A percentile compares a stretch with the other conserved stretches of the same genome.
Evolutionary conservation across 2,113 vertebrate species (phyloP).

Genomic region (Chloropsis cyanopogon): DNA sequence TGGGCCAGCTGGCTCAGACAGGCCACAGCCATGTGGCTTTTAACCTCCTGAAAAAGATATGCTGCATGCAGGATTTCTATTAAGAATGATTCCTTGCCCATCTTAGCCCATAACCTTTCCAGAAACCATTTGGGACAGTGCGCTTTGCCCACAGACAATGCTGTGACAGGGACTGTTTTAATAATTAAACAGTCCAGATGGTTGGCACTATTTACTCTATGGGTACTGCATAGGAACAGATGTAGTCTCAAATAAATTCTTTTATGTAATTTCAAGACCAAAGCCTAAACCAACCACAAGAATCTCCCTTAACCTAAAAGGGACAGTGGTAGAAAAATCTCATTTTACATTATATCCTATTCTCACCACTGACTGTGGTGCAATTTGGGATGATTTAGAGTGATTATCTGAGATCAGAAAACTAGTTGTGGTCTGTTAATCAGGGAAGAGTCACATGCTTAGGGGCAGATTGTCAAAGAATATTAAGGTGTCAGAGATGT

Average conservation of each 20-base stretch:
- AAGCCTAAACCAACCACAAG: not conserved
- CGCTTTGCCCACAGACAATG: not conserved
- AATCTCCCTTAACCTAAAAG: not conserved
- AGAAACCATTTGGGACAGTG: not conserved
- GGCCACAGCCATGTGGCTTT: not conserved
- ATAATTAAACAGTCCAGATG: slow-evolving; percentile 28
- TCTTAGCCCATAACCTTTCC: not conserved
- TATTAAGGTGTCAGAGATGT: not conserved
- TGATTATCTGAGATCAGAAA: not conserved
- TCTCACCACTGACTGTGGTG: not conserved
- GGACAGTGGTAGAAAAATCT: not conserved
- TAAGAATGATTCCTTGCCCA: not conserved
- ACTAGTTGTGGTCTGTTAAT: not conserved
- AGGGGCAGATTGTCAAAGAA: not conserved
- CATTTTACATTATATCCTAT: not conserved
- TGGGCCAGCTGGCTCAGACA: not conserved
- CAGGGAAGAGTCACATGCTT: not conserved
- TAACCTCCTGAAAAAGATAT: not conserved
- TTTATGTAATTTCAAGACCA: not conserved
- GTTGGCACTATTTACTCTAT: not conserved
- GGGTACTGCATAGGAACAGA: not conserved
- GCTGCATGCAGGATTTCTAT: not conserved
- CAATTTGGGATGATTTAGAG: not conserved
- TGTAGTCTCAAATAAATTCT: not conserved
- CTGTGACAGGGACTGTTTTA: not conserved